phyloP scores from a whole-genome alignment of 2,113 vertebrate species.

The Falco punctatus region DNA sequence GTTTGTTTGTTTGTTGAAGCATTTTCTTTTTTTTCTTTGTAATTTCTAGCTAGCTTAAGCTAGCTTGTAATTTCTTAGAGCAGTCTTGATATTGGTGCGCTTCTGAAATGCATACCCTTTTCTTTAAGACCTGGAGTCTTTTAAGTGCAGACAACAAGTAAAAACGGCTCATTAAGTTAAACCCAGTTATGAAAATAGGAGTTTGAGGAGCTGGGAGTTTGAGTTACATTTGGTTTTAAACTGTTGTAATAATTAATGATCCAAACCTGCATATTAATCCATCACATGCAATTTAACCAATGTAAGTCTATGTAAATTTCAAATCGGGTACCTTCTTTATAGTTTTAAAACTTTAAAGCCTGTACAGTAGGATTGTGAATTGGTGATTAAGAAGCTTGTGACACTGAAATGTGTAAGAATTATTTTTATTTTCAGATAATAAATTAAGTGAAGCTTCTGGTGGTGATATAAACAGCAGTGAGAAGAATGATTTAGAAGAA shows the following conservation, averaged over 20 bases:
- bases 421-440: slow-evolving; percentile 81
- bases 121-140: neutral
- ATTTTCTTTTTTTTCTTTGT: neutral
- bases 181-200: neutral
- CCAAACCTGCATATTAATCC: neutral
- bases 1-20: too few relatives aligned
- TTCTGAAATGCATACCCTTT: neutral
- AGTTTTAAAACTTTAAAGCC: neutral
- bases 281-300: neutral
- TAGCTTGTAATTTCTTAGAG: neutral
- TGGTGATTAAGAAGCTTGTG: neutral
- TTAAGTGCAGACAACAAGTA: neutral
- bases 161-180: neutral
- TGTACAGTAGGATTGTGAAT: neutral
- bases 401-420: neutral
- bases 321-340: neutral
- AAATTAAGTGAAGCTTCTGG: slow-evolving; percentile 93
- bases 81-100: neutral
- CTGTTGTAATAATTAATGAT: neutral
- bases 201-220: neutral
- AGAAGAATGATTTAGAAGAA: slow-evolving; percentile 73
- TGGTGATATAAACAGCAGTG: slow-evolving; percentile 83
- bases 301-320: neutral
- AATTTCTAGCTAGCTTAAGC: neutral
- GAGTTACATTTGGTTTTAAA: accelerated